Evolutionary conservation across 1,140 invertebrate species (phyloP).

Genomic region (Apis laboriosa): DNA sequence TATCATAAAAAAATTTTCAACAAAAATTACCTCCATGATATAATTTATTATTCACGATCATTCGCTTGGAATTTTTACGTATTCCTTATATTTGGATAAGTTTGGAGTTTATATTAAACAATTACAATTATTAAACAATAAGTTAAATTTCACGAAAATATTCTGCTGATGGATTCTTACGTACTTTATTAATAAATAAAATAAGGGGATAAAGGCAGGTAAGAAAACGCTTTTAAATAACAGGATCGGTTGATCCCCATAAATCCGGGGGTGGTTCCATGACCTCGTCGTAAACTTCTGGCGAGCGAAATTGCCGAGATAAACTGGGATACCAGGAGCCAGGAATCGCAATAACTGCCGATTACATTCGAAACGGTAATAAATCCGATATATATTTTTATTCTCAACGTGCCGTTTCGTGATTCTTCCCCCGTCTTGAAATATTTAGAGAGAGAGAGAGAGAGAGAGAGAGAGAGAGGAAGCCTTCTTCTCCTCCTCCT

Average conservation of each 20-base stretch:
- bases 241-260: background rate
- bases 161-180: no score
- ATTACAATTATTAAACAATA: no score
- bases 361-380: background rate
- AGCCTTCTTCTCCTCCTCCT: background rate
- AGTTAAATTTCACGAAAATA: no score
- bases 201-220: background rate
- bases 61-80: no score
- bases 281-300: background rate
- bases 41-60: no score
- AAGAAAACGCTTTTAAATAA: background rate
- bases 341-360: background rate
- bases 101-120: no score
- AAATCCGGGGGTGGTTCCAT: background rate
- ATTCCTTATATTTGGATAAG: no score
- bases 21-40: no score
- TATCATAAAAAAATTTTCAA: no score
- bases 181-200: no score
- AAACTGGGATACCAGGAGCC: background rate
- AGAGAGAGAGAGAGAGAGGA: background rate
- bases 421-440: background rate
- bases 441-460: background rate
- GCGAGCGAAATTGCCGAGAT: background rate
- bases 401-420: background rate
- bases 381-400: background rate